Base-by-base conservation (phyloP, 2,797 vertebrate species). In the Odontamblyopus rebecca region DNA sequence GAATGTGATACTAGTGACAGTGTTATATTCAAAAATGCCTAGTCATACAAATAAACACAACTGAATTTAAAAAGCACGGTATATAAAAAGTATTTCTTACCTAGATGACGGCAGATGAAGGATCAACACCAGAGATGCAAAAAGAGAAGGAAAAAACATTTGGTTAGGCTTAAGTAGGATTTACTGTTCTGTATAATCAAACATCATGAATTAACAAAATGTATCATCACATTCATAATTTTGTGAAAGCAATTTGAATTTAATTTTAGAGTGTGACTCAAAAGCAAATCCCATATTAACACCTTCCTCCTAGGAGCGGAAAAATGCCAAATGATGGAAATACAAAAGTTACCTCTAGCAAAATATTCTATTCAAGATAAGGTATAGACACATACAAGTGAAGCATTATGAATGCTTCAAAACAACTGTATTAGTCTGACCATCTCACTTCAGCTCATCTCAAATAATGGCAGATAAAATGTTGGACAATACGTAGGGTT, bases 41-140 rank as follows among this genome's bases (percentile, higher is more conserved):
- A 51, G 35, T 15, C 8, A 1, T 50, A 69, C 69, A 35, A 32
- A 63, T 26, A 69, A 62, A 61, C 71, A 72, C 41, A 70, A 70
- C 67, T 72, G 0, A 9, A 71, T n/a, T n/a, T 13, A 56, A 67
- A 32, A 73, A 38, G 72, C 30, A 67, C 16, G 41, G 65, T 15
- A 77, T 69, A 70, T 51, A 54, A 77, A 69, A 16, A 44, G 9
- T 35, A 19, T 82, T 2, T 9, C 87, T 92, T 89, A 90, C 90
- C 88, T 91, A 32, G 41, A 71, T 80, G 78, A 70, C 61, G 77
- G 59, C 63, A 30, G 69, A 61, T 13, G 41, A 38, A 63, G 64
- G 61, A 44, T 57, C 73, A 67, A 41, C 44, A 29, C n/a, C 64
- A 18, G 78, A 61, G 73, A 81, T 74, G 73, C 29, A 76, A 0